These are phyloP conservation scores for Lepidonotus clava DNA, from an alignment of 2,888 invertebrate genomes.

Conservation along the genomic window DNA sequence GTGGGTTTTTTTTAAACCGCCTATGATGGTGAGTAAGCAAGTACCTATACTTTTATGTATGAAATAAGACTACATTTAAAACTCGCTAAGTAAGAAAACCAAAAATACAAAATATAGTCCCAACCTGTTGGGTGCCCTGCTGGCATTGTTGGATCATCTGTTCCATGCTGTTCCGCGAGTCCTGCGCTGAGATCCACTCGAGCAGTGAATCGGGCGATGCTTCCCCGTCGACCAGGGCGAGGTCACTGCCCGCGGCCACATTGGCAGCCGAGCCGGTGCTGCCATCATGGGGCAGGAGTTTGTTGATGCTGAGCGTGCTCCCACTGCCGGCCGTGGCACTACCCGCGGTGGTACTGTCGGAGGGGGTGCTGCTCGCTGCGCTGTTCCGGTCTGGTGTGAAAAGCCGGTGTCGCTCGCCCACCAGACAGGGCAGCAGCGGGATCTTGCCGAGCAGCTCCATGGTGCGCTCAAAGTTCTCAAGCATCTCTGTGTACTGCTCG, in stretches of 20 bases:
- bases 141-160: constrained; percentile 89
- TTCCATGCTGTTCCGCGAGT: constrained; percentile 88
- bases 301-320: constrained; percentile 15
- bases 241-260: neutral
- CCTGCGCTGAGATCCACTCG: constrained; percentile 91
- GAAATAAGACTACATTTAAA: too few species aligned
- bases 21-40: too few species aligned
- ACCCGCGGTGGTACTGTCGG: constrained; percentile 9
- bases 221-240: neutral
- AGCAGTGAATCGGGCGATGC: constrained; percentile 83
- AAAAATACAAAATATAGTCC: neutral
- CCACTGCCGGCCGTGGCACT: neutral
- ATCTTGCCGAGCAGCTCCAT: constrained; percentile 89
- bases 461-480: constrained; percentile 86
- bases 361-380: constrained; percentile 39
- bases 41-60: too few species aligned
- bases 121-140: constrained; percentile 85
- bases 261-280: neutral
- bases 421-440: constrained; percentile 89
- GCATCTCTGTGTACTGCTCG: constrained; percentile 86
- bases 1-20: too few species aligned
- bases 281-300: neutral
- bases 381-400: constrained; percentile 41
- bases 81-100: too few species aligned
- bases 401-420: constrained; percentile 29